Conservation (phyloP, 2,113 vertebrate species). For the Falcunculus frontatus region DNA sequence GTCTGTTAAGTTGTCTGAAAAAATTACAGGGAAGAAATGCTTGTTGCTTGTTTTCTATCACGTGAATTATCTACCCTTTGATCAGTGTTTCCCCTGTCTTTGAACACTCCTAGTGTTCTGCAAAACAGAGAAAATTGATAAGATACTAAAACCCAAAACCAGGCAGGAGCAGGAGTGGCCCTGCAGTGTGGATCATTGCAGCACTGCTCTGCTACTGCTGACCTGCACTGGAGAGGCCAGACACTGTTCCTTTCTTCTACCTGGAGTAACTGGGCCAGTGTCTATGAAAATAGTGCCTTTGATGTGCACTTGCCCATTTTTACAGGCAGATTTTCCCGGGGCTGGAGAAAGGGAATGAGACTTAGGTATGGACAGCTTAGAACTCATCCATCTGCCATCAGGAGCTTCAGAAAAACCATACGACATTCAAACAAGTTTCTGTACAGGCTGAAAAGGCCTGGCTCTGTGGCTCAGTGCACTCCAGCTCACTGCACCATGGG, state of each 20-base stretch:
- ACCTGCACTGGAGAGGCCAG: not conserved
- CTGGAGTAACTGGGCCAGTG: not conserved
- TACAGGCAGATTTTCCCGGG: not conserved
- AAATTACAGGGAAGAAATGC: not conserved
- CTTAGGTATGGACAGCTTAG: not conserved
- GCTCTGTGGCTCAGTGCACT: not conserved
- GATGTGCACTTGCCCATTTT: not conserved
- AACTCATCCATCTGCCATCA: not conserved
- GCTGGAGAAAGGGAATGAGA: not conserved
- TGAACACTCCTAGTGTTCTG: not conserved
- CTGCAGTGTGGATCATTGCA: not conserved
- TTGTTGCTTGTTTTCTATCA: not conserved
- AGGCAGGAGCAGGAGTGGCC: not conserved
- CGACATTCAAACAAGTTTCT: not conserved
- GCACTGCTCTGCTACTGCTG: not conserved
- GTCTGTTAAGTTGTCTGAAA: not conserved
- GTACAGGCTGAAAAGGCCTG: not conserved
- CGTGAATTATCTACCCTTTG: not conserved
- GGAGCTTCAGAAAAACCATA: not conserved
- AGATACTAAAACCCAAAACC: not conserved
- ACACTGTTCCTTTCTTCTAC: not conserved
- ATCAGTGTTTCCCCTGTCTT: constrained; percentile 30
- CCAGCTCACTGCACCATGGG: rapidly evolving
- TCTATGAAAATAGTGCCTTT: not conserved
- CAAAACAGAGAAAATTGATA: not conserved